Conservation (phyloP, 2,113 vertebrate genomes). For the Rhodinocichla rosea region DNA sequence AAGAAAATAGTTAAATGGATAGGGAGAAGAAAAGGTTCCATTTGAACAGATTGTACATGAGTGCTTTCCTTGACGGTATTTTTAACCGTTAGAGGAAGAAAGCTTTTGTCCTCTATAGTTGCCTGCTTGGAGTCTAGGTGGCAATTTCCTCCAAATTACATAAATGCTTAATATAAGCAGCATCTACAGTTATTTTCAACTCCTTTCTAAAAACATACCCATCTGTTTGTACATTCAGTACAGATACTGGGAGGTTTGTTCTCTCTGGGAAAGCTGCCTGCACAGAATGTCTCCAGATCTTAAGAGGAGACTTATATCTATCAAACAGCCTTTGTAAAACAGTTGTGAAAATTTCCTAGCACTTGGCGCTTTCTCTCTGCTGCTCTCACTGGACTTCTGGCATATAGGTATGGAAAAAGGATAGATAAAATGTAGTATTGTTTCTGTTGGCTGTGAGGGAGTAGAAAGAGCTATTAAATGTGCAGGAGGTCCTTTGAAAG, state of each 20-base stretch:
- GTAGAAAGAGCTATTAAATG: conserved; percentile 29
- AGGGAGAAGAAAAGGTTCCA: background rate
- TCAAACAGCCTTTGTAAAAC: conserved; percentile 26
- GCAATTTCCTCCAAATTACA: background rate
- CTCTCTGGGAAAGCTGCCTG: conserved; percentile 18
- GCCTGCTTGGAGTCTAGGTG: background rate
- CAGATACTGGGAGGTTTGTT: background rate
- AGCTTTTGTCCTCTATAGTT: background rate
- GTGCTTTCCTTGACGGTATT: background rate
- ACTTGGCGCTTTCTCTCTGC: background rate
- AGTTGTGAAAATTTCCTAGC: background rate
- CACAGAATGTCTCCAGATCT: background rate
- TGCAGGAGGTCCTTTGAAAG: conserved; percentile 39
- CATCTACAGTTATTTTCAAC: background rate
- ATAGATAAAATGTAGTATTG: background rate
- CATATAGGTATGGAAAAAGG: background rate
- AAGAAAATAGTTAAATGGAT: background rate
- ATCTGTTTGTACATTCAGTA: conserved; percentile 17
- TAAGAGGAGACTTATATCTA: background rate
- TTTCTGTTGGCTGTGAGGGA: conserved; percentile 5
- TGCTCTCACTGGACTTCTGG: conserved; percentile 30
- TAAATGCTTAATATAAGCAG: background rate
- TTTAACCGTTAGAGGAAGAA: background rate
- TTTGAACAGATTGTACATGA: background rate
- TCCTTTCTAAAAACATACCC: background rate